Evolutionary conservation across 2,888 invertebrate genomes (phyloP), one percentile per base, ranked within the genome.

Genomic region (Patella ulyssiponensis): DNA sequence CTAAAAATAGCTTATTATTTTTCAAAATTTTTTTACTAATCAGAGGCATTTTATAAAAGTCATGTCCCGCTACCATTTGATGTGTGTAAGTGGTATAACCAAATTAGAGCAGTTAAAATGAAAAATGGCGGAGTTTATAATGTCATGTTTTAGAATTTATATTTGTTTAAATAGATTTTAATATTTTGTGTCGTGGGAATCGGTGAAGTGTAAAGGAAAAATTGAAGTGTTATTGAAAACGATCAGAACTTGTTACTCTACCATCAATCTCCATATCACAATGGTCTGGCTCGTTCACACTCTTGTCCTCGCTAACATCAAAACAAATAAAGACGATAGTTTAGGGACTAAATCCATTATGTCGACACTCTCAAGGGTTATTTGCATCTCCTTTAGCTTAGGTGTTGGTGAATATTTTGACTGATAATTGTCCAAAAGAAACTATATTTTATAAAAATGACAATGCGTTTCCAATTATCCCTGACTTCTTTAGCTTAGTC

Each of bases 351-450:
- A 44, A 44, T 44, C 9, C 44, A 44, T 44, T 44, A 44, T 44
- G 44, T 44, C 44, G 64, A 64, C 23, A 64, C 64, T 23, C 64
- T 64, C 64, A 23, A 64, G 64, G 64, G 64, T 23, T 64, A 64
- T 64, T 64, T 64, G 64, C 64, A 20, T 64, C 23, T 64, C 23
- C 64, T 64, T 64, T 14, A 64, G 14, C 64, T 64, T 64, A 23
- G 23, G 64, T 64, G 64, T 64, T 64, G 17, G 64, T 64, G 64
- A 64, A 64, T 64, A 64, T 64, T 64, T 23, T 64, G 64, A 64
- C 64, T 64, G 11, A 64, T 64, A 23, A 64, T 64, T 23, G 64
- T 64, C 23, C 23, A 23, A 44, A 64, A 64, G 64, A 64, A 23
- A 64, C 64, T 23, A 12, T 20, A 64, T 64, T 64, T 23, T 23